Evolutionary conservation across 1,140 invertebrate species (phyloP).

Genomic region (Drosophila suzukii): DNA sequence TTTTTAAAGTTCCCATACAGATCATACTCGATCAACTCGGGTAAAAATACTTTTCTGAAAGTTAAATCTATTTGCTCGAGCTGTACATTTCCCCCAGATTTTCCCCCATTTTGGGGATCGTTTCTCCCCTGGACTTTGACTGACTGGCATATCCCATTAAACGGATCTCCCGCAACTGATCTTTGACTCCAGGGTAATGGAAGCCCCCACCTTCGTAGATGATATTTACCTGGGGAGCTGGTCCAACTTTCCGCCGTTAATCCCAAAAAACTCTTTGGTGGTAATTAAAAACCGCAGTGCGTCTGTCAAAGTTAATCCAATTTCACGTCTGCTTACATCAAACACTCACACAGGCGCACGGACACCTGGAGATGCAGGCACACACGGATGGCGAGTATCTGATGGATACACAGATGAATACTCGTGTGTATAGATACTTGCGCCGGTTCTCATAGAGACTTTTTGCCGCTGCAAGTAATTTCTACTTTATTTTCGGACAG

Average conservation of each 20-base stretch:
- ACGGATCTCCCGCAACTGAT: slow-evolving; percentile 38
- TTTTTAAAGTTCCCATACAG: neutral
- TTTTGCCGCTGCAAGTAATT: slow-evolving; percentile 54
- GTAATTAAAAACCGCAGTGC: slow-evolving; percentile 77
- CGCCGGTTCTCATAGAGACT: slow-evolving; percentile 14
- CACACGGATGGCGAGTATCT: slow-evolving; percentile 41
- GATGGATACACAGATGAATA: slow-evolving; percentile 35
- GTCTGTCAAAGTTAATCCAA: slow-evolving; percentile 77
- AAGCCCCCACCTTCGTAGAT: neutral
- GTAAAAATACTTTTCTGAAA: slow-evolving; percentile 6
- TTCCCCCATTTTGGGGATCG: neutral
- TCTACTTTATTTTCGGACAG: slow-evolving; percentile 74
- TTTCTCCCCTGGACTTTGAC: slow-evolving; percentile 2
- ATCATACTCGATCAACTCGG: neutral
- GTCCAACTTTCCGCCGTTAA: slow-evolving; percentile 53
- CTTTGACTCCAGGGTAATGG: slow-evolving; percentile 31
- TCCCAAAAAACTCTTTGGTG: slow-evolving; percentile 57
- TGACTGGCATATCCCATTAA: slow-evolving; percentile 50
- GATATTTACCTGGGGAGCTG: slow-evolving; percentile 46
- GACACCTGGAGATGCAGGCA: slow-evolving; percentile 37
- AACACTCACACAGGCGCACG: slow-evolving; percentile 25
- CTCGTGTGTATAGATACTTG: neutral
- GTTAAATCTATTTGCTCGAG: neutral
- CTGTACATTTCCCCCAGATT: neutral
- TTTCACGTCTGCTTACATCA: slow-evolving; percentile 69